phyloP scores from a whole-genome alignment of 2,113 vertebrate species.

The human region DNA sequence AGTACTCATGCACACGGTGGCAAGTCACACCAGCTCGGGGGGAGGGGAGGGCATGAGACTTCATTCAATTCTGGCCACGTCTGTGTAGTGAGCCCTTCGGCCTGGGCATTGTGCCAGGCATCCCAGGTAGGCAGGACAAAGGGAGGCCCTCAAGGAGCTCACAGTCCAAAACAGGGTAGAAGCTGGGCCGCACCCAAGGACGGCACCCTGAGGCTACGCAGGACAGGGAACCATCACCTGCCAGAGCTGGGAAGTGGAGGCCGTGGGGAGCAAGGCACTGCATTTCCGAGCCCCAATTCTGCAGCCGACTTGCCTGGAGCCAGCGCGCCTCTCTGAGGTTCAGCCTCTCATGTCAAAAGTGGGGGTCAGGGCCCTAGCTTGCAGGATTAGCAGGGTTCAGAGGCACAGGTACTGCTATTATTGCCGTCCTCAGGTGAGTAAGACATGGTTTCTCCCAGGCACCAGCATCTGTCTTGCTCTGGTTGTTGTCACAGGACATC shows the following conservation, averaged over 20 bases:
- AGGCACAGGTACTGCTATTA: neutral
- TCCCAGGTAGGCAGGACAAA: neutral
- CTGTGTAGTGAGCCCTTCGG: neutral
- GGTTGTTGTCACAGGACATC: neutral
- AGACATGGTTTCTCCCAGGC: neutral
- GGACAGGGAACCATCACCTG: neutral
- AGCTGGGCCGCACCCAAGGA: neutral
- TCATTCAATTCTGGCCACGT: neutral
- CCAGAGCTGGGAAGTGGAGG: neutral
- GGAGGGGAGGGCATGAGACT: neutral
- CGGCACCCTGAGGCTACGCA: neutral
- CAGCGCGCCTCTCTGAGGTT: neutral
- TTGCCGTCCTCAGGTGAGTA: fast-evolving
- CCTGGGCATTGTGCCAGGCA: neutral
- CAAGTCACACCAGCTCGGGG: neutral
- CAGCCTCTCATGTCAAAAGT: neutral
- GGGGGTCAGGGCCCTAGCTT: neutral
- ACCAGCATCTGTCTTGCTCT: neutral
- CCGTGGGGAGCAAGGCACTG: fast-evolving
- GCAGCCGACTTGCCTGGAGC: neutral
- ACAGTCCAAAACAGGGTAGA: neutral
- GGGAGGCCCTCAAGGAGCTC: neutral
- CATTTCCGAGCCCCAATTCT: fast-evolving
- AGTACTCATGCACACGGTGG: neutral
- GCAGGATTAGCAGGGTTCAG: fast-evolving